Conservation (phyloP, 2,113 vertebrate genomes). For the Choloepus hoffmanni region DNA sequence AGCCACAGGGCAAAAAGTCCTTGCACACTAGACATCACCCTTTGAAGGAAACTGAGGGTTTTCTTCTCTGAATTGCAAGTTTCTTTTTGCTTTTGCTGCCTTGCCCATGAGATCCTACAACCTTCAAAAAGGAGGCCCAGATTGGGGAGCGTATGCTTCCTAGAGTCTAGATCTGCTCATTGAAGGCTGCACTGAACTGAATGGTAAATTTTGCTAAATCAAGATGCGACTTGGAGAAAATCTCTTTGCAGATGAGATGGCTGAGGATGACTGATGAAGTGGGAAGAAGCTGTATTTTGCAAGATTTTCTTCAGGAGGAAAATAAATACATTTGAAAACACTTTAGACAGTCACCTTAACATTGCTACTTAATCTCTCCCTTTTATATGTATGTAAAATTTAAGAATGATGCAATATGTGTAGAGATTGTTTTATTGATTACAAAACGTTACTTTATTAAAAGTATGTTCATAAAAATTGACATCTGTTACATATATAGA, state of each 20-base stretch:
- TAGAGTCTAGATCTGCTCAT: background rate
- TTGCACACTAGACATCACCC: background rate
- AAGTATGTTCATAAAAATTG: background rate
- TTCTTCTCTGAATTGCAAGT: background rate
- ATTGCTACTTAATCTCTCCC: background rate
- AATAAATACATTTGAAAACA: background rate
- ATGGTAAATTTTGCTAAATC: constrained; percentile 31
- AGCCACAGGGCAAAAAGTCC: background rate
- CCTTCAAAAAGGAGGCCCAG: background rate
- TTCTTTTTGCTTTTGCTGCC: background rate
- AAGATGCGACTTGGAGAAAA: background rate
- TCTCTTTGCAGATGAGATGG: background rate
- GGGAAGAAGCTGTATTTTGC: background rate
- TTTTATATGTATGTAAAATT: background rate
- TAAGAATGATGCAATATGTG: background rate
- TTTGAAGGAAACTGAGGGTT: background rate
- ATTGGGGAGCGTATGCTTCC: background rate
- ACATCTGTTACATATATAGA: background rate
- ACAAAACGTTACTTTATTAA: background rate
- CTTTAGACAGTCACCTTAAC: background rate
- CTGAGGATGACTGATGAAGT: background rate
- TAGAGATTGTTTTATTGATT: background rate
- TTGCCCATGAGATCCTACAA: background rate
- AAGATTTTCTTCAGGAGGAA: constrained; percentile 14
- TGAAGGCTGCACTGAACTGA: background rate